These are phyloP conservation scores for Heteromurus nitidus DNA, from an alignment of 2,888 invertebrate species.

Conservation along the genomic window DNA sequence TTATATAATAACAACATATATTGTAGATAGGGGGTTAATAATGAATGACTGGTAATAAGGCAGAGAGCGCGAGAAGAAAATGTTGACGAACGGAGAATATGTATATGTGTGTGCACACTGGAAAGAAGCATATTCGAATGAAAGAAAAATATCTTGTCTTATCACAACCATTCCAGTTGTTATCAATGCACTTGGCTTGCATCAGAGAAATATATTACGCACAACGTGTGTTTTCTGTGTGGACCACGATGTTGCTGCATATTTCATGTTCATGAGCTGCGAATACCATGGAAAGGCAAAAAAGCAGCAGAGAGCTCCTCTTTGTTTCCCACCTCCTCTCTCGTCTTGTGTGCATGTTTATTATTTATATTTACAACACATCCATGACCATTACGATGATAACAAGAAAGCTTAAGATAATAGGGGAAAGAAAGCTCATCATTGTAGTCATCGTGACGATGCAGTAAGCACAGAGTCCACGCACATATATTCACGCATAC, in stretches of 20 bases:
- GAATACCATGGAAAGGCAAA: background rate
- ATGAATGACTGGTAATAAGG: too few species aligned
- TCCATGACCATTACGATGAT: slow-evolving; percentile 36
- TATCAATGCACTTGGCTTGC: slow-evolving; percentile 35
- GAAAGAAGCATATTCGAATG: too few species aligned
- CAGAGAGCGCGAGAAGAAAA: too few species aligned
- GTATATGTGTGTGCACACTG: too few species aligned
- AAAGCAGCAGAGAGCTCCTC: too few species aligned
- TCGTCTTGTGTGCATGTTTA: background rate
- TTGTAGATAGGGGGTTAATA: too few species aligned
- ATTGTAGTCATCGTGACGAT: background rate
- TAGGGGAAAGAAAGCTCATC: slow-evolving; percentile 4
- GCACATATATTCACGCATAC: slow-evolving; percentile 37
- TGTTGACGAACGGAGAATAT: too few species aligned
- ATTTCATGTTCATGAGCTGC: slow-evolving; percentile 3
- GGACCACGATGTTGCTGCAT: background rate
- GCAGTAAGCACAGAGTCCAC: background rate
- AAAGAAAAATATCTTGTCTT: background rate
- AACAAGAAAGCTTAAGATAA: slow-evolving; percentile 21
- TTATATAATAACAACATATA: too few species aligned
- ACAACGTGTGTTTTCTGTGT: background rate
- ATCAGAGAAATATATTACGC: background rate
- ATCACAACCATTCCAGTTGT: background rate
- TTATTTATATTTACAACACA: slow-evolving; percentile 28
- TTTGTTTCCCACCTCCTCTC: background rate